Base-by-base conservation (phyloP, 2,797 vertebrate genomes). In the Neosalanx taihuensis region DNA sequence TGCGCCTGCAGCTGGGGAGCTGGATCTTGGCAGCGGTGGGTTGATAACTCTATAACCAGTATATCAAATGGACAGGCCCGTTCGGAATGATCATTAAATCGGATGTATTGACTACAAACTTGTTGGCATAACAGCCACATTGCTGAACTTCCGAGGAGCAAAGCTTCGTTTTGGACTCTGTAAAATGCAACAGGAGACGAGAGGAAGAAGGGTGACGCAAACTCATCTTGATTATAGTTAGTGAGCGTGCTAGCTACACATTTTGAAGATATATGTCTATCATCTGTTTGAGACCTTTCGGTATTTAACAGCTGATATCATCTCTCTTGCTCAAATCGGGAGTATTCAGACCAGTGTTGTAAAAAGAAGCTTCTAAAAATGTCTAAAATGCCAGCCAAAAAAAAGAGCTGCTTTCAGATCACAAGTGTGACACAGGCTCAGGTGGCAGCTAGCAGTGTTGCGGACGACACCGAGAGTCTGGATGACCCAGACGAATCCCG, bases 401-500 rank as follows among this genome's bases (percentile, higher is more conserved):
- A 99, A 84, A 99, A 98, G 90, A 99, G 98, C 93, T 98, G 98
- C 84, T 99, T 99, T 86, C 97, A 99, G 93, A 99, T 99, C 91
- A 99, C 98, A 33, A 99, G 98, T 83, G 98, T 99, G 89, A 99
- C 96, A 83, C 97, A 96, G 88, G 98, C 98, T 75, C 96, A 99
- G 91, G 96, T 96, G 88, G 95, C 94, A 79, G 95, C 93, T 46
- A 94, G 92, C 84, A 92, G 89, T 66, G 93, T 94, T 87, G 88
- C 95, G 5, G 97, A 99, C 89, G 98, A 99, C 89, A 95, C 96
- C 0, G 98, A 99, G 91, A 99, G 97, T 89, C 88, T 98, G 89
- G 98, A 99, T 60, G 98, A 99, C 85, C 97, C 96, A 23, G 98
- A 99, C 86, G 98, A 99, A 86, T 96, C 98, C 1, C 94, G 94